phyloP scores from a whole-genome alignment of 2,113 vertebrate species.

The Columba livia region DNA sequence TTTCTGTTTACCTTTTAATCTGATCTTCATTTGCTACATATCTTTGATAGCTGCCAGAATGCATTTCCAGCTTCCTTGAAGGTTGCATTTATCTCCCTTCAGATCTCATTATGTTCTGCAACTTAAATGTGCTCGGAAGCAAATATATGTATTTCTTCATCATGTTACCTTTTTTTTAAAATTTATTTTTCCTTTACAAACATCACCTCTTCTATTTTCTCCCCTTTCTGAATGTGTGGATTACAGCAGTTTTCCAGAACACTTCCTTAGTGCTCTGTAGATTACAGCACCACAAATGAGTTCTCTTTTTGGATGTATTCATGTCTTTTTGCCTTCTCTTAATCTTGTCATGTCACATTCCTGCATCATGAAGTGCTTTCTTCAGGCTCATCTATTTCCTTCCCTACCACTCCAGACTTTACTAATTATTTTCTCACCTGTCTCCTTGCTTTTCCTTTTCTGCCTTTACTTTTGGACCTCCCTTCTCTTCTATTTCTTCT shows the following conservation, averaged over 20 bases:
- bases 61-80: not conserved
- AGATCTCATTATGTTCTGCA: constrained; percentile 37
- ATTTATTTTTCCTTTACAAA: not conserved
- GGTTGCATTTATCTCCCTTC: constrained; percentile 27
- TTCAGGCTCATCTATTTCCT: not conserved
- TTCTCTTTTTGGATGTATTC: not conserved
- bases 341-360: not conserved
- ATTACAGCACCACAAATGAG: not conserved
- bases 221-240: not conserved
- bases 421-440: not conserved
- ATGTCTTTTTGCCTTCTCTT: not conserved
- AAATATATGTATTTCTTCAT: not conserved
- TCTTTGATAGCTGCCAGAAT: constrained; percentile 40
- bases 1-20: constrained; percentile 19
- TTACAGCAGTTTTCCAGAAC: not conserved
- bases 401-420: not conserved
- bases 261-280: not conserved
- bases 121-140: constrained; percentile 10
- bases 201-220: not conserved
- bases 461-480: not conserved
- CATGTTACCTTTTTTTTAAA: not conserved
- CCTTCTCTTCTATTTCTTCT: not conserved
- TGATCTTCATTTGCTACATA: not conserved
- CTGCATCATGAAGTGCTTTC: not conserved
- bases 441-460: not conserved